Conservation (phyloP, 2,888 invertebrate species). For the Hermaeophaga mercurialis region DNA sequence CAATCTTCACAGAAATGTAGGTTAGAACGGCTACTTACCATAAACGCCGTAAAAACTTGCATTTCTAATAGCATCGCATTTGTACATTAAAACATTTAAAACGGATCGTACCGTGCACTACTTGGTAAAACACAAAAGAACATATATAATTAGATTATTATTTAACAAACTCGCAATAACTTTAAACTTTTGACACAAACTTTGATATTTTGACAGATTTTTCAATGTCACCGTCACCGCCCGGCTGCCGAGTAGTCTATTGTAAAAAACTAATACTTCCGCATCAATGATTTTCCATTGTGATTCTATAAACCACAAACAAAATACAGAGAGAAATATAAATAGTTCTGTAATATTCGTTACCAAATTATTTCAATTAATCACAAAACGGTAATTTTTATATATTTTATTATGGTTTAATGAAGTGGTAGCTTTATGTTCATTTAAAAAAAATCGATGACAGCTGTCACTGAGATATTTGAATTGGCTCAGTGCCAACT, state of each 20-base stretch:
- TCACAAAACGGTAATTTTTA: too few relatives aligned
- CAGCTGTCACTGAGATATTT: background rate
- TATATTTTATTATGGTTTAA: too few relatives aligned
- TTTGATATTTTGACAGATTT: slow-evolving; percentile 21
- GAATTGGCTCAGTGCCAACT: background rate
- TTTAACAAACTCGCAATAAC: slow-evolving; percentile 13
- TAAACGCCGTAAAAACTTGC: slow-evolving; percentile 63
- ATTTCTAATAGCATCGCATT: slow-evolving; percentile 52
- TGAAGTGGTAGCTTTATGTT: too few relatives aligned
- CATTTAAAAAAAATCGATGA: slow-evolving; percentile 6
- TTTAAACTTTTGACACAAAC: slow-evolving; percentile 17
- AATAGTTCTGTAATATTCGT: too few relatives aligned
- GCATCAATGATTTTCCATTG: too few relatives aligned
- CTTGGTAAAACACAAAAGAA: slow-evolving; percentile 10
- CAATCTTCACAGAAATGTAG: slow-evolving; percentile 7
- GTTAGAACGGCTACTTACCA: slow-evolving; percentile 56
- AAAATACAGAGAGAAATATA: too few relatives aligned
- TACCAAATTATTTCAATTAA: too few relatives aligned
- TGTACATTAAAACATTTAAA: slow-evolving; percentile 18
- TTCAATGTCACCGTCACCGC: slow-evolving; percentile 14
- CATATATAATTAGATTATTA: slow-evolving; percentile 10
- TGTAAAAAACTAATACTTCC: slow-evolving; percentile 10
- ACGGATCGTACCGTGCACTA: slow-evolving; percentile 8
- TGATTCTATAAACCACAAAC: too few relatives aligned
- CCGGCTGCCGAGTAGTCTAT: slow-evolving; percentile 8